Evolutionary conservation across 2,888 invertebrate genomes (phyloP).

Genomic region (Drosophila rubida): DNA sequence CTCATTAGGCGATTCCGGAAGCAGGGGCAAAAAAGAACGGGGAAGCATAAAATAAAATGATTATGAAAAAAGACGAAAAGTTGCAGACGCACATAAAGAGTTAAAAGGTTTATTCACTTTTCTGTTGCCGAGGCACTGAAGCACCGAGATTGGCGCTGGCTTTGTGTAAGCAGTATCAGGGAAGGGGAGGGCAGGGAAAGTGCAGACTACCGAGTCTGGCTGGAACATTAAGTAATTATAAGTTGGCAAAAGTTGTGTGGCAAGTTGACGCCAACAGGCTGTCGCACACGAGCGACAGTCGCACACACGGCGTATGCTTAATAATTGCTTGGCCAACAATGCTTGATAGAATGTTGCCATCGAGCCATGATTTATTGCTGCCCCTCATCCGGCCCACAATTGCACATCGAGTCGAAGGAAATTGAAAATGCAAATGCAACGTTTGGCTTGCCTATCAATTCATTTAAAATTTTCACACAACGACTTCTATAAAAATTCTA

Average conservation of each 20-base stretch:
- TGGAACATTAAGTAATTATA: constrained; percentile 74
- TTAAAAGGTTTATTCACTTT: constrained; percentile 75
- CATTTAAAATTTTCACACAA: background rate
- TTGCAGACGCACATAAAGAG: constrained; percentile 51
- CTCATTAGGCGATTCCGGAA: constrained; percentile 69
- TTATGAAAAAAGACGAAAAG: constrained; percentile 43
- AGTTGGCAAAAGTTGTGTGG: constrained; percentile 61
- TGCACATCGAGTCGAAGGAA: constrained; percentile 24
- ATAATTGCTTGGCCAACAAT: constrained; percentile 69
- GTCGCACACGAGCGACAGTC: constrained; percentile 30
- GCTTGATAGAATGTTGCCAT: constrained; percentile 45
- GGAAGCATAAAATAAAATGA: constrained; percentile 24
- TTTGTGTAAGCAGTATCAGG: background rate
- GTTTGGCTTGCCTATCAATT: background rate
- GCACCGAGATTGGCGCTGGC: constrained; percentile 17
- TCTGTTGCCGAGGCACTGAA: constrained; percentile 42
- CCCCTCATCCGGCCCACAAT: constrained; percentile 33
- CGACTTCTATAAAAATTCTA: constrained; percentile 3
- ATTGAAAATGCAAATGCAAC: constrained; percentile 23
- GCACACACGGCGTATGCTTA: constrained; percentile 62
- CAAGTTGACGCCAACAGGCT: constrained; percentile 46
- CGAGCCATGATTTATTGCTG: constrained; percentile 42
- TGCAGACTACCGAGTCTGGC: constrained; percentile 28
- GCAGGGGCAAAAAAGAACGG: constrained; percentile 18
- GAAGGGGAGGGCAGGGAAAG: background rate